Evolutionary conservation across 2,797 vertebrate genomes (phyloP).

Genomic region (Chelmon rostratus): DNA sequence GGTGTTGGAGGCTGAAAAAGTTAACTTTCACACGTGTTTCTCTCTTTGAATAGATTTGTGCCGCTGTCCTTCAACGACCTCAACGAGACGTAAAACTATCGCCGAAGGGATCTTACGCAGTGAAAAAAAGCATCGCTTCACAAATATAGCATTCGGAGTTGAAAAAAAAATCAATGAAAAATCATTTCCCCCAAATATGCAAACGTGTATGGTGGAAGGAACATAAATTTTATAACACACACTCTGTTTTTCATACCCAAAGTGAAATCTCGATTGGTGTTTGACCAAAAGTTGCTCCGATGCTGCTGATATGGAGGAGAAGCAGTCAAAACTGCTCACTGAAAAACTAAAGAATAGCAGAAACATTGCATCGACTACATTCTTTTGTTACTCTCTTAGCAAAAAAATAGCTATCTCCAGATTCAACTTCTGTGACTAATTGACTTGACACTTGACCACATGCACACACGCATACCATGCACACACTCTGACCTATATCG

Average conservation of each 20-base stretch:
- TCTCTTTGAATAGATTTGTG: conserved; percentile 20
- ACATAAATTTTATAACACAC: conserved; percentile 55
- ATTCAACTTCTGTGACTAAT: conserved; percentile 27
- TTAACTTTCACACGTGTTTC: conserved; percentile 34
- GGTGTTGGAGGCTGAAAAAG: conserved; percentile 56
- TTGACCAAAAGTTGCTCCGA: conserved; percentile 45
- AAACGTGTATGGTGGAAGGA: conserved; percentile 40
- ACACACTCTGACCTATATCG: conserved; percentile 52
- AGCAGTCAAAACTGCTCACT: conserved; percentile 62
- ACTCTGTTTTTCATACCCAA: conserved; percentile 39
- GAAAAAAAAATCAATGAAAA: conserved; percentile 48
- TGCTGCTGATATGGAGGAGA: conserved; percentile 45
- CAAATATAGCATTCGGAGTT: conserved; percentile 67
- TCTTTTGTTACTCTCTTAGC: conserved; percentile 47
- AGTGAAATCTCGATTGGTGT: conserved; percentile 49
- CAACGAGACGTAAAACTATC: conserved; percentile 60
- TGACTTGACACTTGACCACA: conserved; percentile 54
- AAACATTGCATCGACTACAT: conserved; percentile 57
- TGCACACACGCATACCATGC: conserved; percentile 69
- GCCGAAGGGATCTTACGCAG: conserved; percentile 41
- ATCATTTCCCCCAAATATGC: conserved; percentile 32
- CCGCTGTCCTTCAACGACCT: conserved; percentile 51
- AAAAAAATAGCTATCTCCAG: conserved; percentile 64
- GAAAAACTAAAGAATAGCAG: conserved; percentile 58
- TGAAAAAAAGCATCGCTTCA: conserved; percentile 61